Evolutionary conservation across 2,888 invertebrate species (phyloP).

Genomic region (Xestia rhomboidea): DNA sequence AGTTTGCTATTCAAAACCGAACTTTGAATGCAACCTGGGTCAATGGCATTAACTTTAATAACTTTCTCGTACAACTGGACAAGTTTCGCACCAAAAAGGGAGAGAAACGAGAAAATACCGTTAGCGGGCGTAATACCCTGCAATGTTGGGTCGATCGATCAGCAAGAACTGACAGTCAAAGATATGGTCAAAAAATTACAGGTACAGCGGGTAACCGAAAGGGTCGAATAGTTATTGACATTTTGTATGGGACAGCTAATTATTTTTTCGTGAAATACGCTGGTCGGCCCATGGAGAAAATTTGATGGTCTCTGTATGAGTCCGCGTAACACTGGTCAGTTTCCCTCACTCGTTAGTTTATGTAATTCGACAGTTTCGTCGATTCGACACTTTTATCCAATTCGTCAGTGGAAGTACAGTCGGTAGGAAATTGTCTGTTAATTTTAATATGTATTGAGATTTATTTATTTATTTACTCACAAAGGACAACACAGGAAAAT

Average conservation of each 20-base stretch:
- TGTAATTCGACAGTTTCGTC: too few species aligned
- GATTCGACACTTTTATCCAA: too few species aligned
- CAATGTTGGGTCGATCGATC: not conserved
- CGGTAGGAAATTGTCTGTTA: too few species aligned
- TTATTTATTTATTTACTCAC: too few species aligned
- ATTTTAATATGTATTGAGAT: too few species aligned
- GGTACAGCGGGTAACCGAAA: too few species aligned
- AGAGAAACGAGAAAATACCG: not conserved
- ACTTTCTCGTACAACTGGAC: not conserved
- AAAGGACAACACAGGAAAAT: too few species aligned
- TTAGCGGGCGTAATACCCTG: not conserved
- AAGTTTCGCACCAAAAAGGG: not conserved
- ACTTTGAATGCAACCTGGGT: not conserved
- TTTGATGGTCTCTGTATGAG: not conserved
- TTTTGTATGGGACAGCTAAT: not conserved
- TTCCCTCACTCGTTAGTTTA: too few species aligned
- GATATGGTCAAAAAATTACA: not conserved
- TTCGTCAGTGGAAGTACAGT: too few species aligned
- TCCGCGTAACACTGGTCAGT: too few species aligned
- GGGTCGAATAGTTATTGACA: not conserved
- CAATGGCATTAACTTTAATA: not conserved
- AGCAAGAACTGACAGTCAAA: not conserved
- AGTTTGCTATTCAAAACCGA: not conserved
- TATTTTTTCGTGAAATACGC: not conserved
- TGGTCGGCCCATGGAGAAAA: not conserved